Conservation (phyloP, 2,797 vertebrate genomes). For the Chrysocyon brachyurus region DNA sequence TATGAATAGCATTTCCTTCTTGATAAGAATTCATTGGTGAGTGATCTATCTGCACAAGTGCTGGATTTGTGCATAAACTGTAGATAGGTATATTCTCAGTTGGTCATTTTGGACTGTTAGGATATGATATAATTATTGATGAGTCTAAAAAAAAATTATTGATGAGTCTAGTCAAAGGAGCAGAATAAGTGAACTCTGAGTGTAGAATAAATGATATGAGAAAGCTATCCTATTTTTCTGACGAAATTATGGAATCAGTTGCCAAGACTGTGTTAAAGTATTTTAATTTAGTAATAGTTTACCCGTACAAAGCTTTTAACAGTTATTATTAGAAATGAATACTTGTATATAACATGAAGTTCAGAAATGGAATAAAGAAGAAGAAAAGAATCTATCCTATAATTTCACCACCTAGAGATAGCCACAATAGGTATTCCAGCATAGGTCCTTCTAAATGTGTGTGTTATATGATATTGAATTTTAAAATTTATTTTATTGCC, state of each 20-base stretch:
- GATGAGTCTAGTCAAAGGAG: neutral
- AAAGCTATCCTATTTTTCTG: conserved; percentile 20
- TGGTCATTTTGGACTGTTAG: neutral
- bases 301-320: neutral
- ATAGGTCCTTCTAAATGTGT: neutral
- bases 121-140: neutral
- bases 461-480: neutral
- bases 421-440: neutral
- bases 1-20: conserved; percentile 22
- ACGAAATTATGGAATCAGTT: conserved; percentile 25
- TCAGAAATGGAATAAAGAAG: conserved; percentile 35
- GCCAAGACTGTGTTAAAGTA: neutral
- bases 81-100: neutral
- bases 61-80: neutral
- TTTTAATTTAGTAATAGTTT: conserved; percentile 37
- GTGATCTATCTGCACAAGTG: neutral
- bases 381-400: neutral
- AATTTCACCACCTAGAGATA: neutral
- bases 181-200: neutral
- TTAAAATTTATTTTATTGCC: neutral
- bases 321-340: neutral
- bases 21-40: conserved; percentile 24
- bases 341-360: neutral
- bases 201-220: neutral
- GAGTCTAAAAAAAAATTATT: neutral